Conservation (phyloP, 2,113 vertebrate species). For the Poicephalus meyeri region DNA sequence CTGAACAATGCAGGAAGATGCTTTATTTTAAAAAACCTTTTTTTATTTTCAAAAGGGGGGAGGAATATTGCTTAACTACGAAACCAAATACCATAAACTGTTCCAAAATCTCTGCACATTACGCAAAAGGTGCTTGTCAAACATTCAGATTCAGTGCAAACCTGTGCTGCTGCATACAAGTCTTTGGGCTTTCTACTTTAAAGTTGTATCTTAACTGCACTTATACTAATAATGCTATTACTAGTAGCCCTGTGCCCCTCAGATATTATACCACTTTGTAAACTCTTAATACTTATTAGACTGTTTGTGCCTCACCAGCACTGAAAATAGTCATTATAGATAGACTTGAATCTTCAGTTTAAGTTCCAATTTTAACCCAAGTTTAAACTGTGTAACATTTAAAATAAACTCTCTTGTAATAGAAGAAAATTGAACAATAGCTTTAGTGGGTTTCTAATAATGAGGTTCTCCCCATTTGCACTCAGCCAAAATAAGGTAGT, state of each 20-base stretch:
- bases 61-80: not conserved
- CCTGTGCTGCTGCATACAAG: not conserved
- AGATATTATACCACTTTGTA: not conserved
- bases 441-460: not conserved
- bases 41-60: not conserved
- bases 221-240: not conserved
- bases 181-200: not conserved
- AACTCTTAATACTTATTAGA: not conserved
- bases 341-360: not conserved
- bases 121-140: not conserved
- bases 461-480: not conserved
- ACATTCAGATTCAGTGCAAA: not conserved
- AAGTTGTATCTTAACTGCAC: not conserved
- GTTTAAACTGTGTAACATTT: not conserved
- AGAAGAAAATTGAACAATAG: not conserved
- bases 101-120: not conserved
- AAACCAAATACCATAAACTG: not conserved
- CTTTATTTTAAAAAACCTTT: not conserved
- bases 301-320: not conserved
- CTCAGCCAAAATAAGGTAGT: not conserved
- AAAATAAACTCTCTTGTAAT: not conserved
- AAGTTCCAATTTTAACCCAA: not conserved
- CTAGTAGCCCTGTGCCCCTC: not conserved
- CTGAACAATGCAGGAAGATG: constrained; percentile 46
- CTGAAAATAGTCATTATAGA: not conserved